A percentile compares a stretch with the other conserved stretches of the same genome.
phyloP scores from a whole-genome alignment of 2,797 vertebrate species.

The Erpetoichthys calabaricus region DNA sequence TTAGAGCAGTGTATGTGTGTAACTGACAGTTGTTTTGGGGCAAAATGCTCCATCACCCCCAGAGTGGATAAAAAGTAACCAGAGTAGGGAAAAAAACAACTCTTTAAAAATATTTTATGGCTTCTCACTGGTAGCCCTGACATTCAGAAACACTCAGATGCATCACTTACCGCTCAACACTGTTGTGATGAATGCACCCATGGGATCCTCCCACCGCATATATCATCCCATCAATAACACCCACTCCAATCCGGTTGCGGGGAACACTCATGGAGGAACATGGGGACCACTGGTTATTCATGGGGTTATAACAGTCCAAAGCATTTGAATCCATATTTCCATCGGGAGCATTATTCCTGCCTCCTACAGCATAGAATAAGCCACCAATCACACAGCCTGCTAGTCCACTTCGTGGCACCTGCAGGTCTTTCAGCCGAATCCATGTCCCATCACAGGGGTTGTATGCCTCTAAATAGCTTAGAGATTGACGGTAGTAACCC shows the following conservation, averaged over 20 bases:
- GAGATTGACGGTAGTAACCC: conserved; percentile 75
- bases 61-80: no score
- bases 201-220: conserved; percentile 88
- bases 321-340: conserved; percentile 83
- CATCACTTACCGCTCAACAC: conserved; percentile 67
- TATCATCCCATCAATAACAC: conserved; percentile 81
- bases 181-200: conserved; percentile 81
- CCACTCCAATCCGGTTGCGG: conserved; percentile 78
- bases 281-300: conserved; percentile 83
- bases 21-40: no score
- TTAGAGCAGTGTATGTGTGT: no score
- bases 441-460: conserved; percentile 61
- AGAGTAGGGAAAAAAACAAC: no score
- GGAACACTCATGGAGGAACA: conserved; percentile 82
- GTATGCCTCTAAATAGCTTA: conserved; percentile 78
- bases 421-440: conserved; percentile 68
- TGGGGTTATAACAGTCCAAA: conserved; percentile 85
- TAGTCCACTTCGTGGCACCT: conserved; percentile 75
- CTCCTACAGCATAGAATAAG: conserved; percentile 79
- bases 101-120: no score
- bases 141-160: no score
- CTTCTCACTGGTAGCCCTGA: no score
- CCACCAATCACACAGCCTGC: conserved; percentile 80
- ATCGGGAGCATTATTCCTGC: conserved; percentile 78
- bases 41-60: no score